Evolutionary conservation across 2,113 vertebrate genomes (phyloP), one percentile per base, ranked within the genome.

Genomic region (Holacanthus passer): DNA sequence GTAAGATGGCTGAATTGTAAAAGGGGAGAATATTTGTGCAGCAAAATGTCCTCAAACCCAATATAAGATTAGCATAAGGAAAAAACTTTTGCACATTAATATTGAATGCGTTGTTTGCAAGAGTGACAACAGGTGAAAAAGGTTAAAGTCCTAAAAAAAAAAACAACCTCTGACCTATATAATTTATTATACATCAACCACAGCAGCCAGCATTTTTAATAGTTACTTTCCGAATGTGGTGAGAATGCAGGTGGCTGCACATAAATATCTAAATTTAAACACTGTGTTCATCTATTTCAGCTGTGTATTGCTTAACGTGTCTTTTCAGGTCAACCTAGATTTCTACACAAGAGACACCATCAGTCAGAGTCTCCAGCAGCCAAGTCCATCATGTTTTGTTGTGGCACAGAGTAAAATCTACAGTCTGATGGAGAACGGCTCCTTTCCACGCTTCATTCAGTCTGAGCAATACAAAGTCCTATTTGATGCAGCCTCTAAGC

Each of bases 251-350:
- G 17, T 71, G 29, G 27, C 13, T 45, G 64, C 35, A 50, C 55
- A 59, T 53, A 39, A 17, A 56, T 4, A 24, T 62, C 50, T 31
- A 47, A 29, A 53, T 31, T 39, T 9, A 16, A 35, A 59, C 29
- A 27, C 19, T 11, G 41, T 45, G 32, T 24, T 70, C 17, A 52
- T 1, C n/a, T 32, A 59, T 58, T 63, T 35, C 27, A 48, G 6
- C 20, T 22, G 0, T 31, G 5, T 39, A 8, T 58, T 50, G n/a
- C 13, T 55, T 48, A 20, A 2, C 3, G 64, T 60, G 2, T 67
- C 2, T 83, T 79, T 92, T 66, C 94, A 96, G 95, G 93, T 96
- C 32, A 97, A 96, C 67, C 90, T 96, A 72, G 95, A 97, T 90
- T 96, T 90, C 60, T 85, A 93, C 24, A 94, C 82, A 0, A 96